Evolutionary conservation across 1,140 invertebrate genomes (phyloP).

Genomic region (Chrysomallon squamiferum): DNA sequence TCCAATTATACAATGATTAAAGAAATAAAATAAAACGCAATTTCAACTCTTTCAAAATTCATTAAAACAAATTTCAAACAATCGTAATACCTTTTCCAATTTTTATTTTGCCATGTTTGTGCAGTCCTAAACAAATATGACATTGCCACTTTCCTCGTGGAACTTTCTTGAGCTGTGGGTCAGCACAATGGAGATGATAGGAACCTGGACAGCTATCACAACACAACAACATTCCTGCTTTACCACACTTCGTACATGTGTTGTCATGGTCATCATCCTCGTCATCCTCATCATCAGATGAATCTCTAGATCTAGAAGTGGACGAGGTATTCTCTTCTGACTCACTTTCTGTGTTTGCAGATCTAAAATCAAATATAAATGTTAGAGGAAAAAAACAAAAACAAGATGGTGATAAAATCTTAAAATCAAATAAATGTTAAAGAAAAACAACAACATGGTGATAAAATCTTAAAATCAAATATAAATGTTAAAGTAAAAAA

Average conservation of each 20-base stretch:
- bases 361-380: too few species aligned
- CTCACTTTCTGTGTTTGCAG: slow-evolving; percentile 10
- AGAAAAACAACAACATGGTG: too few species aligned
- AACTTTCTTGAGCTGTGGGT: slow-evolving; percentile 88
- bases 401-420: too few species aligned
- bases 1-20: too few species aligned
- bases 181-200: slow-evolving; percentile 93
- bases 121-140: slow-evolving; percentile 46
- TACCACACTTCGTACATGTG: slow-evolving; percentile 55
- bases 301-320: background rate
- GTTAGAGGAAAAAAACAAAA: too few species aligned
- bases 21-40: too few species aligned
- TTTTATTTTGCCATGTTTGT: slow-evolving; percentile 61
- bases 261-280: slow-evolving; percentile 50
- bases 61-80: too few species aligned
- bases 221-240: slow-evolving; percentile 73
- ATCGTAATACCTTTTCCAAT: slow-evolving; percentile 11
- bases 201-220: slow-evolving; percentile 93
- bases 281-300: slow-evolving; percentile 37
- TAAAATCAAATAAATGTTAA: too few species aligned
- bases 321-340: slow-evolving; percentile 15
- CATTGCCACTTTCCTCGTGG: slow-evolving; percentile 73
- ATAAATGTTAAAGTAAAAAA: too few species aligned
- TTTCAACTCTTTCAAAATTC: too few species aligned
- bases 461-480: too few species aligned